Conservation (phyloP, 2,888 invertebrate genomes). For the Agrochola circellaris region DNA sequence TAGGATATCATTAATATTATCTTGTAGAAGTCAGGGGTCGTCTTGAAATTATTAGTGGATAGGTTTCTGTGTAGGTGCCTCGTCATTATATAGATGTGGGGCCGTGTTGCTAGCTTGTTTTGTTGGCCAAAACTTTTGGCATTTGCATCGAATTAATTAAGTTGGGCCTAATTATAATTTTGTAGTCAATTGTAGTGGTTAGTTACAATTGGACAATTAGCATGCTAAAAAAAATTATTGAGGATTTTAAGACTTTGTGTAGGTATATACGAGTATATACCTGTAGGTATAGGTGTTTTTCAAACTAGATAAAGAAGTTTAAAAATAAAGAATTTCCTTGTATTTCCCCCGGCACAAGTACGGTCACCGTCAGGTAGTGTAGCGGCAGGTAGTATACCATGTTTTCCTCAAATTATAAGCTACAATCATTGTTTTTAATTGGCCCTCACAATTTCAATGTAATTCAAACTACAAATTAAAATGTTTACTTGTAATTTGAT, state of each 20-base stretch:
- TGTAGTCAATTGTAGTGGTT: too few species aligned
- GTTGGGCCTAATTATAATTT: neutral
- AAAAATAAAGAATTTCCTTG: slow-evolving; percentile 35
- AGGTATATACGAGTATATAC: too few species aligned
- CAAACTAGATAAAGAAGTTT: slow-evolving; percentile 23
- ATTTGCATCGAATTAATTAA: neutral
- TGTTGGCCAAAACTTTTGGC: neutral
- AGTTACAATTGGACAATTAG: neutral
- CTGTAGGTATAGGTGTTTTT: neutral
- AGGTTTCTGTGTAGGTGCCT: neutral
- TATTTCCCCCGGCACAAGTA: slow-evolving; percentile 43
- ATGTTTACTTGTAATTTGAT: slow-evolving; percentile 18
- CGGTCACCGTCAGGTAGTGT: slow-evolving; percentile 3
- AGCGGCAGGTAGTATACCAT: neutral
- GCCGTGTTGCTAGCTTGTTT: neutral
- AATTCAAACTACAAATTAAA: slow-evolving; percentile 14
- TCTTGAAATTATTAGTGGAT: slow-evolving; percentile 22
- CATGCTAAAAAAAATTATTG: neutral
- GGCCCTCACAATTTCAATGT: slow-evolving; percentile 7
- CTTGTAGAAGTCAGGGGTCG: slow-evolving; percentile 42
- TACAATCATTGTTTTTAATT: slow-evolving; percentile 22
- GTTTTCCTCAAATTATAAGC: slow-evolving; percentile 47
- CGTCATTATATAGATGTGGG: neutral
- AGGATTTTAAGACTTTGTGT: neutral
- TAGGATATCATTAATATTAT: slow-evolving; percentile 44